These are phyloP conservation scores for Tapirus indicus DNA, from an alignment of 2,797 vertebrate species.

Conservation along the genomic window DNA sequence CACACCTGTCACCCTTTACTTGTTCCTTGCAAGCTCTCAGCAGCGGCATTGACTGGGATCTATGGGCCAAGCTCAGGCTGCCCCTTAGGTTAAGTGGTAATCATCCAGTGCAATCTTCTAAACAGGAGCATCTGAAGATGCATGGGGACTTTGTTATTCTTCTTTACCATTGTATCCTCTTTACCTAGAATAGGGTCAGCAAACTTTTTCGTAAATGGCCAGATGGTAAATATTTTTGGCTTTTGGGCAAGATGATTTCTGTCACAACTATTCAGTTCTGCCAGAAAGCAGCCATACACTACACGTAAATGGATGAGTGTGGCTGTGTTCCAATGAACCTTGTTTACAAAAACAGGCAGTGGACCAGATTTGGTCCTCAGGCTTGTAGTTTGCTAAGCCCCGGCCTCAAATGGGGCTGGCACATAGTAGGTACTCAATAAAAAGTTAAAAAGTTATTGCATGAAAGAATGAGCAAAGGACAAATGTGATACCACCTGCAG, in stretches of 20 bases:
- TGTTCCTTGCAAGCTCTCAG: background rate
- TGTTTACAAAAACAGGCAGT: background rate
- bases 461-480: constrained; percentile 8
- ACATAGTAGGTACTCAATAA: background rate
- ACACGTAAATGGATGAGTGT: background rate
- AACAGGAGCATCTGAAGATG: background rate
- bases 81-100: background rate
- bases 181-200: background rate
- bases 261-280: background rate
- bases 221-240: background rate
- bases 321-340: background rate
- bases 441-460: background rate
- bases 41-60: background rate
- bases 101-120: background rate
- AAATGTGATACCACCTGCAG: background rate
- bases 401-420: background rate
- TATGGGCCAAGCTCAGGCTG: background rate
- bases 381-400: background rate
- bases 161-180: background rate
- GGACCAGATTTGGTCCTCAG: background rate
- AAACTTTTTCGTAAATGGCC: background rate
- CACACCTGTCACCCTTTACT: background rate
- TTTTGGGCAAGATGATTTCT: background rate
- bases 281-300: background rate
- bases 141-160: background rate